These are phyloP conservation scores for Odontamblyopus lacepedii DNA, from an alignment of 2,797 vertebrate genomes.

Conservation along the genomic window DNA sequence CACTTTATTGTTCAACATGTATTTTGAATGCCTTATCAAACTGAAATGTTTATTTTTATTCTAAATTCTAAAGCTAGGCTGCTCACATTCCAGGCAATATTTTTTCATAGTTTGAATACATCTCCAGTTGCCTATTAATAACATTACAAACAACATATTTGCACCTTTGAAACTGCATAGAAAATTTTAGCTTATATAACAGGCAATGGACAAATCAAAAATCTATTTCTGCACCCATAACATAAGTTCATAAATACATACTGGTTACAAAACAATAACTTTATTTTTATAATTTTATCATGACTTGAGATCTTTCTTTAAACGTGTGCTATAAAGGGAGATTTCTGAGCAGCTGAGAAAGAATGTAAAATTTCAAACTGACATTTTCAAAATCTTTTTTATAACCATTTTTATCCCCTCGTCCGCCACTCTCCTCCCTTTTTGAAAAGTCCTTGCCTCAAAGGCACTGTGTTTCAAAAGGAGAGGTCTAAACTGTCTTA, in stretches of 20 bases:
- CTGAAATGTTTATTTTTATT: not conserved
- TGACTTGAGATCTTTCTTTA: constrained; percentile 22
- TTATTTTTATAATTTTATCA: not conserved
- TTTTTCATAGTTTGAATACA: not conserved
- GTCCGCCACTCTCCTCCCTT: not conserved
- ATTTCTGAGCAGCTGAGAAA: constrained; percentile 67
- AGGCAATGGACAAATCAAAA: not conserved
- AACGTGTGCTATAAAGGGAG: constrained; percentile 42
- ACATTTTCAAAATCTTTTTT: constrained; percentile 43
- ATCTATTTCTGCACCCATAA: not conserved
- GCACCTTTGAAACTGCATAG: constrained; percentile 5
- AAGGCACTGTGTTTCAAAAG: constrained; percentile 88
- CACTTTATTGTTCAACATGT: not conserved
- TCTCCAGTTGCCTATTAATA: not conserved
- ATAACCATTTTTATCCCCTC: constrained; percentile 69
- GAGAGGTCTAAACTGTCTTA: constrained; percentile 92
- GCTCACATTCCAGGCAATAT: not conserved
- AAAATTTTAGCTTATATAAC: constrained; percentile 7
- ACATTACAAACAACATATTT: not conserved
- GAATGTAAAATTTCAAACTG: constrained; percentile 83
- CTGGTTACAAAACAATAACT: not conserved
- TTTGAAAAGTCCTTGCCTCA: constrained; percentile 87
- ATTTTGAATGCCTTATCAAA: no score
- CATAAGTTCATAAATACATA: not conserved
- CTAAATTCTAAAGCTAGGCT: not conserved